These are phyloP conservation scores for Glareola pratincola DNA, from an alignment of 2,113 vertebrate genomes.

Conservation along the genomic window DNA sequence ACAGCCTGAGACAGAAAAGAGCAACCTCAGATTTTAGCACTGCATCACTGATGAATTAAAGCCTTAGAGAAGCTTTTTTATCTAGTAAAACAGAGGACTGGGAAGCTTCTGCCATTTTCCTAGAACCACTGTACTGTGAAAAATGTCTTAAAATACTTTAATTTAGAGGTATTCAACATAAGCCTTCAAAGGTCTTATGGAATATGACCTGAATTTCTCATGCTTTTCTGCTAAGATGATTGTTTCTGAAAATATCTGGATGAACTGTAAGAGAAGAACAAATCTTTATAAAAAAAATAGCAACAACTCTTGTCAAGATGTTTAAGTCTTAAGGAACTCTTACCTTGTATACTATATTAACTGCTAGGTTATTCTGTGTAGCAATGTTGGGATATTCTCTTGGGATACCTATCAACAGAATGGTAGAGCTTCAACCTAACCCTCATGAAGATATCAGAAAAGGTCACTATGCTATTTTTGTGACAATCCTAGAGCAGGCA, in stretches of 20 bases:
- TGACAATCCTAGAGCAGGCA: background rate
- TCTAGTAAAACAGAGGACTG: background rate
- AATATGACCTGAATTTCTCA: background rate
- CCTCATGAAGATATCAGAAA: background rate
- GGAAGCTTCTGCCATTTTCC: background rate
- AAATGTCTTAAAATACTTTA: background rate
- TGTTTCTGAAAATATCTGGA: background rate
- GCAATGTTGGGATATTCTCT: background rate
- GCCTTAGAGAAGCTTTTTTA: background rate
- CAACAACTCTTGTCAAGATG: background rate
- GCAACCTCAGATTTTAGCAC: background rate
- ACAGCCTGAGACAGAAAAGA: background rate
- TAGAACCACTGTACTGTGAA: background rate
- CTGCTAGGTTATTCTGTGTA: background rate
- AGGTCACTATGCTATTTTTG: background rate
- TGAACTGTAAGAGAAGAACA: background rate
- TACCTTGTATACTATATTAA: background rate
- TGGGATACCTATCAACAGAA: background rate
- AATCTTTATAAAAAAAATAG: background rate
- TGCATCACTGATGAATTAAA: background rate
- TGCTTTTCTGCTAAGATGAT: background rate
- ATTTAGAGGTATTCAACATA: background rate
- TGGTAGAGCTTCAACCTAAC: background rate
- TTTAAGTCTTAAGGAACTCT: background rate
- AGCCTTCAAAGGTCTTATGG: background rate